Evolutionary conservation across 2,113 vertebrate genomes (phyloP), one percentile per base, ranked within the genome.

Genomic region (Actenoides hombroni): DNA sequence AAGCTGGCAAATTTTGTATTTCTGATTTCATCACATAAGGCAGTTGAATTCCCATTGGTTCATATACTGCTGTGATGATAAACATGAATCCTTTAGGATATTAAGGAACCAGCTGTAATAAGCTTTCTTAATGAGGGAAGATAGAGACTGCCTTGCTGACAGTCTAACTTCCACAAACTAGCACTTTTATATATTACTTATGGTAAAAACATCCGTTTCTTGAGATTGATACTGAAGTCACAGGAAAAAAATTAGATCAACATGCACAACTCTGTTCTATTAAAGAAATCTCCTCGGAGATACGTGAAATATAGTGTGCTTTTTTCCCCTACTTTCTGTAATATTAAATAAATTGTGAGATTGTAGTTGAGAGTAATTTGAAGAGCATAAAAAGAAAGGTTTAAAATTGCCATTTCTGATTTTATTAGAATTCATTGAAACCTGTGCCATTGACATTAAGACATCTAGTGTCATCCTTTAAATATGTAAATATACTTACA

Each of bases 41-140:
- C 57, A n/a, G 40, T 53, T 91, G 86, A 94, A 87, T 96, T 97
- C 68, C 75, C 65, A 77, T 90, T 1, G 25, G 33, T 92, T 94
- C 63, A 92, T 67, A 48, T 65, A 57, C 23, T 93, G 73, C 85
- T 71, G 78, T 53, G 74, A 92, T 97, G 89, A 88, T 79, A 95
- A 91, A 86, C 53, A 93, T 81, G 92, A 94, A 90, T 97, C 59
- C 91, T 92, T 48, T n/a, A 73, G 65, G 81, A 94, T 94, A 94
- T 44, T 88, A 81, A 96, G 65, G 51, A 92, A 83, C 76, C 67
- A 64, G 68, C 73, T 96, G 82, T 90, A 88, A 90, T 48, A 90
- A 90, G 35, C 60, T 83, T 86, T 64, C 61, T 96, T 97, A 96
- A 84, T 92, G 91, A 93, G 65, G 49, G 48, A 96, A 88, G 54